Conservation (phyloP, 92 coral and sea anemone species). For the Umimayanthus kanabou region DNA sequence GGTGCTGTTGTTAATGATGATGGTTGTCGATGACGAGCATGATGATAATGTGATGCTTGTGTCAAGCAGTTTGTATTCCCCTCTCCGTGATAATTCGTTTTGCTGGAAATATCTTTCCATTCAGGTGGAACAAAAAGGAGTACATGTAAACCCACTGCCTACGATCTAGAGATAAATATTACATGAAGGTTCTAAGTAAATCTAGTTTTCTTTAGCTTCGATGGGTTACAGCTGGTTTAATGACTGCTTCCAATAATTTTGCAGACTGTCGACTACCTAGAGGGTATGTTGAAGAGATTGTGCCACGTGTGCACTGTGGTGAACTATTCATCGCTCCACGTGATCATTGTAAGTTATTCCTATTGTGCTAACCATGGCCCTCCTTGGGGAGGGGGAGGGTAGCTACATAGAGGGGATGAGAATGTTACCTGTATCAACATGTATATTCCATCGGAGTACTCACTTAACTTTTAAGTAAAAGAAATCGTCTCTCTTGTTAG, state of each 20-base stretch:
- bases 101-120: background rate
- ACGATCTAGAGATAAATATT: background rate
- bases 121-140: background rate
- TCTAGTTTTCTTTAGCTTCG: background rate
- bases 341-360: conserved; percentile 71
- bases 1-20: background rate
- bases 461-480: no score
- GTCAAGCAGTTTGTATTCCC: background rate
- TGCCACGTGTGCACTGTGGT: conserved; percentile 84
- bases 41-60: background rate
- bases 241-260: background rate
- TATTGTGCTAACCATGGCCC: background rate
- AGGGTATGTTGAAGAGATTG: conserved; percentile 73
- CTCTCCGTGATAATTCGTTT: background rate
- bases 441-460: no score
- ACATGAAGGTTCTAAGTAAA: no score
- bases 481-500: no score
- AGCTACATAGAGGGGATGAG: no score
- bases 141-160: no score
- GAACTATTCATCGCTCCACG: conserved; percentile 75
- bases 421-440: no score
- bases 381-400: background rate
- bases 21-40: background rate
- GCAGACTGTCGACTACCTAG: conserved; percentile 87
- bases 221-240: background rate